phyloP scores from a whole-genome alignment of 2,113 vertebrate species.

The Cololabis saira region DNA sequence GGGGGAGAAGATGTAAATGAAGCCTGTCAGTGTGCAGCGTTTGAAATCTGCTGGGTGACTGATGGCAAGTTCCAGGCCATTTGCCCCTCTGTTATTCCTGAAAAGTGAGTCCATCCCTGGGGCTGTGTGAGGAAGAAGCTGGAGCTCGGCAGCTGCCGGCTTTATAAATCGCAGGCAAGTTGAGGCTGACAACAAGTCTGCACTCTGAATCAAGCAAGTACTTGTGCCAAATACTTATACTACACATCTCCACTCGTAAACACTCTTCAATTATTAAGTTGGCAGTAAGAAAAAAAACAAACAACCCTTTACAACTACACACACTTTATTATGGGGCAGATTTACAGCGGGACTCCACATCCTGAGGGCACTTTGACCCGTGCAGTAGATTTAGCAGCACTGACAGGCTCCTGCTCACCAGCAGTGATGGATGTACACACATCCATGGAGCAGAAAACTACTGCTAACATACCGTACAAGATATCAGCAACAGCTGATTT shows the following conservation, averaged over 20 bases:
- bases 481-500: too few species aligned
- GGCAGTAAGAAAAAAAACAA: slow-evolving; percentile 10
- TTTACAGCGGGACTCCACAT: slow-evolving; percentile 21
- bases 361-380: neutral
- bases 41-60: slow-evolving; percentile 55
- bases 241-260: neutral
- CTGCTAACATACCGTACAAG: too few species aligned
- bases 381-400: too few species aligned
- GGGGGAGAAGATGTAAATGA: slow-evolving; percentile 48
- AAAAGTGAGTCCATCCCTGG: slow-evolving; percentile 35
- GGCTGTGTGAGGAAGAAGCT: slow-evolving; percentile 50
- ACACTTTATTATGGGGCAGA: slow-evolving; percentile 4
- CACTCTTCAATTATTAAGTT: slow-evolving; percentile 16
- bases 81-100: slow-evolving; percentile 56
- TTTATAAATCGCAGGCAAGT: slow-evolving; percentile 54
- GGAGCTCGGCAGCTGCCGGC: slow-evolving; percentile 36
- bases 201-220: neutral
- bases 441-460: too few species aligned
- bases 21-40: slow-evolving; percentile 46
- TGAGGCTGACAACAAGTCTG: slow-evolving; percentile 4
- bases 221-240: neutral
- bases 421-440: too few species aligned
- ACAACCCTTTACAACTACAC: slow-evolving; percentile 27
- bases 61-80: slow-evolving; percentile 62
- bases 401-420: too few species aligned